phyloP scores from a whole-genome alignment of 2,888 invertebrate species.

The Oligia fasciuncula region DNA sequence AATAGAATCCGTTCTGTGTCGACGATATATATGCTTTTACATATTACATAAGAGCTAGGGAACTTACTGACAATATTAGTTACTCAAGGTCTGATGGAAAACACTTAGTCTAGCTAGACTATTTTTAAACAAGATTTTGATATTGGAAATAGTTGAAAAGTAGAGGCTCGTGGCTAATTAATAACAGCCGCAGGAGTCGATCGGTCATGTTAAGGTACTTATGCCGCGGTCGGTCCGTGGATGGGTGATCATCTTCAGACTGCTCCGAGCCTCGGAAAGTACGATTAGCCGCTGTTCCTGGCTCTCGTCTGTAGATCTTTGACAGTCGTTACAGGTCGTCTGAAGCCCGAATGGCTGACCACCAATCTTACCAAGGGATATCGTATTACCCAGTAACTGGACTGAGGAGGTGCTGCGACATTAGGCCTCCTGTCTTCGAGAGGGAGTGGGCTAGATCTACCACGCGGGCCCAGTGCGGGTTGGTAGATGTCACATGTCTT shows the following conservation, averaged over 20 bases:
- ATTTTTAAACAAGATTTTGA: not conserved
- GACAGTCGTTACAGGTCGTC: not conserved
- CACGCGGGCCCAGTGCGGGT: no score
- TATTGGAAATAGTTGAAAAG: not conserved
- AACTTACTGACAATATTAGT: not conserved
- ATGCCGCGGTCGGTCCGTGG: not conserved
- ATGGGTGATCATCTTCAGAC: not conserved
- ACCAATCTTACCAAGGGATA: not conserved
- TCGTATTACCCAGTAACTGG: not conserved
- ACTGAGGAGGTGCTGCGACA: no score
- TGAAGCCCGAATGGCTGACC: not conserved
- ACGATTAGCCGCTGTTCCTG: not conserved
- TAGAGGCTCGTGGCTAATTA: not conserved
- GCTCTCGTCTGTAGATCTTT: not conserved
- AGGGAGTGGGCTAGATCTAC: no score
- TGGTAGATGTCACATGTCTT: no score
- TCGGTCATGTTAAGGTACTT: not conserved
- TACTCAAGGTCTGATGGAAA: not conserved
- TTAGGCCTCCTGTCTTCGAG: no score
- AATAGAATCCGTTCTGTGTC: not conserved
- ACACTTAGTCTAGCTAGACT: no score
- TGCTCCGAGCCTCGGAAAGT: not conserved
- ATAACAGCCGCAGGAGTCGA: not conserved
- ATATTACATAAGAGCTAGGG: not conserved
- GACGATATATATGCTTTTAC: not conserved